Evolutionary conservation across 2,113 vertebrate species (phyloP).

Genomic region (Numida meleagris): DNA sequence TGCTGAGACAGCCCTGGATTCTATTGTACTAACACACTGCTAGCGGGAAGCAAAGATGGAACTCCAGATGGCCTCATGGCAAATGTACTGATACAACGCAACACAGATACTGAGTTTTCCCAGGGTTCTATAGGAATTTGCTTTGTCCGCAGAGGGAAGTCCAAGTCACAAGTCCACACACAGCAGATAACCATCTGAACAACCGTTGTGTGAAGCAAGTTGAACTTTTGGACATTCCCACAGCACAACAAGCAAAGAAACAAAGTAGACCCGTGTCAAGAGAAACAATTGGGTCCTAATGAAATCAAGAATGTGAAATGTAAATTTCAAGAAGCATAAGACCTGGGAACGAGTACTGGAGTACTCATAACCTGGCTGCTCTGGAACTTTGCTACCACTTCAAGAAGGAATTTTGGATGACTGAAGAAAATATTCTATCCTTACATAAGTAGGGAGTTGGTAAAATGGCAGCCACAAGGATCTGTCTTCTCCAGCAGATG

Average conservation of each 20-base stretch:
- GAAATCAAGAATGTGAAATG: not conserved
- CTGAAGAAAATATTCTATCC: not conserved
- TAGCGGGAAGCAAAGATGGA: not conserved
- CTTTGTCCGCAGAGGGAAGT: not conserved
- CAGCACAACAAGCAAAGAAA: not conserved
- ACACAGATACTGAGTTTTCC: not conserved
- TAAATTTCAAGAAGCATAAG: not conserved
- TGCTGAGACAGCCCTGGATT: conserved; percentile 5
- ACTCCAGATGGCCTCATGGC: not conserved
- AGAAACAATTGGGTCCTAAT: not conserved
- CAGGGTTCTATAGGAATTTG: not conserved
- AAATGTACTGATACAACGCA: not conserved
- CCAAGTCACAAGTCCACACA: not conserved
- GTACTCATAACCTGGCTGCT: not conserved
- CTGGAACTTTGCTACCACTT: not conserved
- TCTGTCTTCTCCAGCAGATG: not conserved
- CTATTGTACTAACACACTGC: not conserved
- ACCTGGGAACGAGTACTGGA: not conserved
- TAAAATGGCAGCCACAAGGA: not conserved
- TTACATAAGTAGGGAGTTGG: not conserved
- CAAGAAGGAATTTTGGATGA: not conserved
- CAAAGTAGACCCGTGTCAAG: not conserved
- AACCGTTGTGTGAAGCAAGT: not conserved
- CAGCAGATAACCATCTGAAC: not conserved
- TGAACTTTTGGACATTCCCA: not conserved